These are phyloP conservation scores for Limnephilus lunatus DNA, from an alignment of 2,888 invertebrate species.

Conservation along the genomic window DNA sequence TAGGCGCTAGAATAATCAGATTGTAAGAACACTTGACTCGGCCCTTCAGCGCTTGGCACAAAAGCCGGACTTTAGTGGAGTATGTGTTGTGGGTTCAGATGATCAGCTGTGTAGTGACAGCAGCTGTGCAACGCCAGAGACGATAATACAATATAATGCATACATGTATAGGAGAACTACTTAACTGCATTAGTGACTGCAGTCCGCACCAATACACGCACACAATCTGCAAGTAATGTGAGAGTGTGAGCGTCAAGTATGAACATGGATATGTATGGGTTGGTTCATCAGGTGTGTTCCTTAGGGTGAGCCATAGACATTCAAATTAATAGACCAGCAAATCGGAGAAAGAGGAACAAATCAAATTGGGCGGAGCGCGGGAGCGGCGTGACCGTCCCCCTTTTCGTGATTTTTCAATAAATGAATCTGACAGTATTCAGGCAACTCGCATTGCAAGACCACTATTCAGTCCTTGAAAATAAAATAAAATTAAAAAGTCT, in stretches of 20 bases:
- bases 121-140: background rate
- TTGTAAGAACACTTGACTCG: background rate
- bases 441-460: too few relatives aligned
- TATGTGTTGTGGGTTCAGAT: background rate
- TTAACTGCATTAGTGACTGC: background rate
- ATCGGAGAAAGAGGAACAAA: too few relatives aligned
- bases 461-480: too few relatives aligned
- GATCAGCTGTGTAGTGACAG: background rate
- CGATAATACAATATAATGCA: background rate
- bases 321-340: too few relatives aligned
- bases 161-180: background rate
- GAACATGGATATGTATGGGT: background rate
- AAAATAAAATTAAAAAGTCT: too few relatives aligned
- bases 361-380: too few relatives aligned
- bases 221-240: background rate
- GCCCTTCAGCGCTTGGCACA: background rate
- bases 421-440: too few relatives aligned
- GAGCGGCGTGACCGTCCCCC: too few relatives aligned
- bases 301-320: background rate
- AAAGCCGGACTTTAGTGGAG: too few relatives aligned
- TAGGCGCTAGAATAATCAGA: background rate
- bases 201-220: background rate
- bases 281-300: background rate
- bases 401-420: too few relatives aligned
- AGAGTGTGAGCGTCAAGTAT: background rate